Base-by-base conservation (phyloP, 2,113 vertebrate genomes). In the Siphamia tubifer region DNA sequence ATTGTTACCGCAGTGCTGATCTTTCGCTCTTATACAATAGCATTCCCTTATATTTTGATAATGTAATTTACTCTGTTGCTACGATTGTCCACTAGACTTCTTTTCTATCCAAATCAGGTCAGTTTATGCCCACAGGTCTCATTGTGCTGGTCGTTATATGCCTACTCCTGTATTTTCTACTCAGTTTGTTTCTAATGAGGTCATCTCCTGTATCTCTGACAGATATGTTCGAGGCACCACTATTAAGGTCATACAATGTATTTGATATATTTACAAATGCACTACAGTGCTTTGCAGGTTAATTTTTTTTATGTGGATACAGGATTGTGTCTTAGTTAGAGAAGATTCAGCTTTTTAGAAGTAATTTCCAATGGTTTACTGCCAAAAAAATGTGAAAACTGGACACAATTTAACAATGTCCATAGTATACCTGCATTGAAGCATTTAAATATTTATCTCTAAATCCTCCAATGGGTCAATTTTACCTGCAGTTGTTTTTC, bases 21-120 rank as follows among this genome's bases (percentile, higher is more conserved):
- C 32, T 68, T 11, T 35, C 6, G 7, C 34, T 63, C 23, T 65
- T 56, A 48, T 15, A 74, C 65, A 64, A 52, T n/a, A 54, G 44
- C 27, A 49, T 40, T 61, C 27, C 3, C 5, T 47, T 49, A 35
- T 40, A 70, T 54, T 76, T 47, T 64, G 58, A 71, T 65, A 82
- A 66, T 83, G 36, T 64, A 58, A 78, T 72, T 64, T 54, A 80
- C 61, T 67, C 71, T 72, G 65, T 63, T 79, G 68, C 66, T 81
- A 56, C 58, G 68, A 70, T 70, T 77, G 82, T 83, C 81, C 77
- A 69, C 60, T 38, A 25, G 15, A 73, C 64, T 82, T 80, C 43
- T 69, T 31, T 68, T 51, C 43, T 28, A 31, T 70, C 4, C n/a
- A 65, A 79, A 84, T 61, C 60, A 79, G 87, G 85, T 85, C 85